Conservation (phyloP, 92 coral and sea anemone genomes). For the Plumapathes pennacea region DNA sequence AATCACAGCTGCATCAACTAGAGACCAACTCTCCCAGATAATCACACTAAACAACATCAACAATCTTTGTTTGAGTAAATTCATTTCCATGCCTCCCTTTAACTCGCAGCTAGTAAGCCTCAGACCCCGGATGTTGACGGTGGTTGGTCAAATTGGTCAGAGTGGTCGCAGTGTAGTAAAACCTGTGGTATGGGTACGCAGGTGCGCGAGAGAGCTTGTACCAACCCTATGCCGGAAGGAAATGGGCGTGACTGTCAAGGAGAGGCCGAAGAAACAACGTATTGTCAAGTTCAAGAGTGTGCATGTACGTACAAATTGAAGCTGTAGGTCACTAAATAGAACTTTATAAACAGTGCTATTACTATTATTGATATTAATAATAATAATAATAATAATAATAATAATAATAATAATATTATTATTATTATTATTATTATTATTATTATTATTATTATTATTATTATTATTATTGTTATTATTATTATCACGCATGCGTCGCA, state of each 20-base stretch:
- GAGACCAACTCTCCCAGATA: no score
- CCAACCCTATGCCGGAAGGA: constrained; percentile 50
- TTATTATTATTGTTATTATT: neutral
- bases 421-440: neutral
- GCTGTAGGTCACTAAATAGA: neutral
- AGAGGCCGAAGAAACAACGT: neutral
- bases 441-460: neutral
- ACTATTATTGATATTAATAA: neutral
- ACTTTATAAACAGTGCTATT: neutral
- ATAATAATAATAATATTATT: neutral
- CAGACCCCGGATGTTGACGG: constrained; percentile 69
- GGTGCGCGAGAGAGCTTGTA: constrained; percentile 50
- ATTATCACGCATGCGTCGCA: no score
- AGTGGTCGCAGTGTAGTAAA: constrained; percentile 44
- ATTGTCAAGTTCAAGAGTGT: constrained; percentile 7
- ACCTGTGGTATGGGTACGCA: constrained; percentile 43
- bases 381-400: neutral
- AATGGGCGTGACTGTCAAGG: constrained; percentile 54
- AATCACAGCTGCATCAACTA: no score
- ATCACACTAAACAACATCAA: no score
- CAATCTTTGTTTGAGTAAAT: no score
- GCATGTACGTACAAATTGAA: neutral
- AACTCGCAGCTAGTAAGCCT: constrained; percentile 30
- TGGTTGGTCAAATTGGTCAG: constrained; percentile 46
- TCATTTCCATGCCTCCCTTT: no score